Conservation (phyloP, 2,113 vertebrate genomes). For the Rhynchomys soricoides region DNA sequence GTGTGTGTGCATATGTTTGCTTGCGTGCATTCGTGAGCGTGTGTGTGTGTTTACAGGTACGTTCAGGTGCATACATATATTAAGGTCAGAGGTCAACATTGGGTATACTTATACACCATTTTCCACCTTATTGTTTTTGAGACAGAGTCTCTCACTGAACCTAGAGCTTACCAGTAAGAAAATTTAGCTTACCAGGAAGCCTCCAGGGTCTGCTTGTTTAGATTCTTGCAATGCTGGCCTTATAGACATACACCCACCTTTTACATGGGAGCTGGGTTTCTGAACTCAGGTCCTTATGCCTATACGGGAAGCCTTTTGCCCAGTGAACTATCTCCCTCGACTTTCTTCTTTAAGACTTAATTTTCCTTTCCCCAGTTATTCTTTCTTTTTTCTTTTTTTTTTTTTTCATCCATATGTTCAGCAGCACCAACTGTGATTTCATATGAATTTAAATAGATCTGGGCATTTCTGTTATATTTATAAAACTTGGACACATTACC, state of each 20-base stretch:
- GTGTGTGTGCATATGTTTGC: too few species aligned
- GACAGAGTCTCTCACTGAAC: background rate
- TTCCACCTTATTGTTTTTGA: background rate
- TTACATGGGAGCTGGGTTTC: background rate
- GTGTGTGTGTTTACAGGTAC: background rate
- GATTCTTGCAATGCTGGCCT: background rate
- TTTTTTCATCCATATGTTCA: background rate
- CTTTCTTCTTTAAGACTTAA: background rate
- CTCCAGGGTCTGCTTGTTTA: too few species aligned
- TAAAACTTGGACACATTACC: conserved; percentile 8
- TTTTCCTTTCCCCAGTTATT: background rate
- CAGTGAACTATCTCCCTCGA: background rate
- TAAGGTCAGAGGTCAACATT: background rate
- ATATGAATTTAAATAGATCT: conserved; percentile 35
- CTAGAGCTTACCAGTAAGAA: background rate
- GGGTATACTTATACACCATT: background rate
- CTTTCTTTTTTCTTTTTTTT: background rate
- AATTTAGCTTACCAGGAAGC: background rate
- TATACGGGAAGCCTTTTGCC: background rate
- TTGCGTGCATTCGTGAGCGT: background rate
- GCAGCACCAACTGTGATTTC: conserved; percentile 17
- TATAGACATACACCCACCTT: background rate
- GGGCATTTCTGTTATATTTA: background rate
- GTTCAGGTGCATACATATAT: background rate
- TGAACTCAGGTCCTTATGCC: background rate